phyloP scores from a whole-genome alignment of 2,888 invertebrate genomes.

The Synanthedon myopaeformis region DNA sequence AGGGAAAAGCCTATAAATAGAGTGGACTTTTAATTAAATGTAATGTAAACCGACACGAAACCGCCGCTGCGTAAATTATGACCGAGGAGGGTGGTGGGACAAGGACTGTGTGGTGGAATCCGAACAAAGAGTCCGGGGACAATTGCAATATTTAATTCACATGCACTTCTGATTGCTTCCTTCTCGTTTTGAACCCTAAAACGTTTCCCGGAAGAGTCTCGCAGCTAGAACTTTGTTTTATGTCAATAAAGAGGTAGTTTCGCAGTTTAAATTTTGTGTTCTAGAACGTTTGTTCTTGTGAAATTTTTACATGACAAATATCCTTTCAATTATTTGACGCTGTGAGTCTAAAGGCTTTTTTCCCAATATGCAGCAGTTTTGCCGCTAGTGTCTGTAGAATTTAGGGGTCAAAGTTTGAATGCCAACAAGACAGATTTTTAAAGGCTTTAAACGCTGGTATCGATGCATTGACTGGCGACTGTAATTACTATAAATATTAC shows the following conservation, averaged over 20 bases:
- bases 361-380: no score
- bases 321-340: no score
- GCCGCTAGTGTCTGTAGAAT: no score
- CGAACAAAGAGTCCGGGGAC: not conserved
- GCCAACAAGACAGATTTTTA: no score
- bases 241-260: not conserved
- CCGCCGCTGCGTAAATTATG: conserved; percentile 29
- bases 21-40: conserved; percentile 47
- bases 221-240: not conserved
- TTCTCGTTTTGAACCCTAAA: not conserved
- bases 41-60: conserved; percentile 40
- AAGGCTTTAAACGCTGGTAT: no score
- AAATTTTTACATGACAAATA: no score
- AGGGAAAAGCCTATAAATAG: conserved; percentile 21
- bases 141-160: not conserved
- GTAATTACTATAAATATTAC: not conserved
- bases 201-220: not conserved
- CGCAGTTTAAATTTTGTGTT: not conserved
- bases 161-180: not conserved
- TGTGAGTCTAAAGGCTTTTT: no score
- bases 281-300: not conserved
- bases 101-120: not conserved
- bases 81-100: conserved; percentile 15
- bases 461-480: not conserved
- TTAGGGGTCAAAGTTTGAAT: no score